These are phyloP conservation scores for Canis aureus DNA, from an alignment of 2,113 vertebrate species.

Conservation along the genomic window DNA sequence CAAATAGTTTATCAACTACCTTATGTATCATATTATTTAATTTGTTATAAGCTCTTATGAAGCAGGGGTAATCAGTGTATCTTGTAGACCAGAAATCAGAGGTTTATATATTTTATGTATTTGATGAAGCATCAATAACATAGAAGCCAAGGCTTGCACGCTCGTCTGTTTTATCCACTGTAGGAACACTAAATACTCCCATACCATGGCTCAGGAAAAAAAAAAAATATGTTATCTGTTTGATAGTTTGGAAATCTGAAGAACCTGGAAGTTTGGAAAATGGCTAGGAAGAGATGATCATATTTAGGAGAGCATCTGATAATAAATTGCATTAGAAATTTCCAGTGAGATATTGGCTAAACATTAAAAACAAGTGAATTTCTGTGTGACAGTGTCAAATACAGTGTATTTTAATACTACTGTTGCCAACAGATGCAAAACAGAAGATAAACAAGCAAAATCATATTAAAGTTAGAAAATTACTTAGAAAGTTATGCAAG, in stretches of 20 bases:
- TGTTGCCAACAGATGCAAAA: not conserved
- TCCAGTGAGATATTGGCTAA: not conserved
- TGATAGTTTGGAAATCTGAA: not conserved
- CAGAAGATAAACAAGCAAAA: not conserved
- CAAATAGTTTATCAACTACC: not conserved
- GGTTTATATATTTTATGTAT: not conserved
- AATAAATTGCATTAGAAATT: not conserved
- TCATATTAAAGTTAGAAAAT: not conserved
- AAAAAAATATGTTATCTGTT: not conserved
- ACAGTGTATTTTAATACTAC: not conserved
- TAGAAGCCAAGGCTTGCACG: not conserved
- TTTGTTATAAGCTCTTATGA: not conserved
- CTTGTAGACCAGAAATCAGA: not conserved
- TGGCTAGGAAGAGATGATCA: not conserved
- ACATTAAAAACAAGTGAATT: not conserved
- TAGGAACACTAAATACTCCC: not conserved
- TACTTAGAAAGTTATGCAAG: not conserved
- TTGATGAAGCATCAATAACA: not conserved
- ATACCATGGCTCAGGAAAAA: not conserved
- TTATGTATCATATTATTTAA: not conserved
- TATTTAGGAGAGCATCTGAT: not conserved
- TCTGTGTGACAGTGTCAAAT: not conserved
- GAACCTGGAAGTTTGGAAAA: not conserved
- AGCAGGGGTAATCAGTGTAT: not conserved
- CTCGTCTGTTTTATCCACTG: not conserved